Evolutionary conservation across 2,888 invertebrate genomes (phyloP).

Genomic region (Junonia oenone): DNA sequence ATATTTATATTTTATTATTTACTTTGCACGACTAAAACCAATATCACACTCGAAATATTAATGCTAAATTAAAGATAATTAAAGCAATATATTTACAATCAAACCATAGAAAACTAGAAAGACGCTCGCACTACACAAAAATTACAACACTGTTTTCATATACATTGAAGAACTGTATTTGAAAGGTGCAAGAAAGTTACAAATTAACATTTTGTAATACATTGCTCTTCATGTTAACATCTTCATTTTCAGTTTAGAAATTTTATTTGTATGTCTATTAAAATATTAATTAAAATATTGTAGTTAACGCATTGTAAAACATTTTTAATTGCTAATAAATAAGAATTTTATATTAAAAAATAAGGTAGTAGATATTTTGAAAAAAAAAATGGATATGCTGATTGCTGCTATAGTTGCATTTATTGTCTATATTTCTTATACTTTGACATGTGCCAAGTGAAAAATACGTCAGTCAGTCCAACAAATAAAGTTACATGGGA

Average conservation of each 20-base stretch:
- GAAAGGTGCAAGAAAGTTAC: constrained; percentile 15
- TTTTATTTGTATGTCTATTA: neutral
- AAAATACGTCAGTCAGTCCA: neutral
- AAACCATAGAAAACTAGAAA: constrained; percentile 22
- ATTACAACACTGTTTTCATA: constrained; percentile 23
- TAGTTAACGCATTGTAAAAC: no score
- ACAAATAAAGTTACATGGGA: constrained; percentile 10
- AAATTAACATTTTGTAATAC: constrained; percentile 14
- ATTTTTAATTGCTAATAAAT: no score
- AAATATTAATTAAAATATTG: neutral
- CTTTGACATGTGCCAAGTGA: neutral
- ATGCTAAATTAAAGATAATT: neutral
- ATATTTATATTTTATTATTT: constrained; percentile 1
- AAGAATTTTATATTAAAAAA: no score
- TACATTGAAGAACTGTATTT: constrained; percentile 25
- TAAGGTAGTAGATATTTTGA: no score
- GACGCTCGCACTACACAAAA: constrained; percentile 30
- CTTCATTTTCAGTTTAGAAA: constrained; percentile 6
- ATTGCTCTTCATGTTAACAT: constrained; percentile 16
- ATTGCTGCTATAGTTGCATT: neutral
- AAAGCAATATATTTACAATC: constrained; percentile 14
- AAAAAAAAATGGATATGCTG: no score
- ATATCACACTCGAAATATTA: neutral
- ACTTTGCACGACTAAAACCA: neutral
- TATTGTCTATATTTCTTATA: neutral